Evolutionary conservation across 1,140 invertebrate species (phyloP), one percentile per base, ranked within the genome.

Genomic region (Delia radicum): DNA sequence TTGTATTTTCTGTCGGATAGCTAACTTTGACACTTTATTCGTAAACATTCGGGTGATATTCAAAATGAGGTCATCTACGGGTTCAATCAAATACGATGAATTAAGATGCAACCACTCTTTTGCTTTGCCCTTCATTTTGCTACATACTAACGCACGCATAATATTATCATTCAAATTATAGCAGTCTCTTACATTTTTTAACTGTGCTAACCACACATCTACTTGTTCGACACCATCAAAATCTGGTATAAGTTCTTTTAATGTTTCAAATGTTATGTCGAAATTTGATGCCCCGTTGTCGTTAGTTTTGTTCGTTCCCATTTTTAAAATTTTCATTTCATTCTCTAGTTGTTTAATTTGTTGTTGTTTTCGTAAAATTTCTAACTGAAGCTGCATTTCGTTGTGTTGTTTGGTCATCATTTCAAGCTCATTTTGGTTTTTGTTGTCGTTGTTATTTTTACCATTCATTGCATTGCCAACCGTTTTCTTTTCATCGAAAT

Each of bases 91-190:
- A 74, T 29, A 61, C 61, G 61, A 24, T 15, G 73, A 12, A 3
- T 74, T 61, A 13, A n/a, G 29, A 27, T 62, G 55, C 13, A 74
- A 33, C 73, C 73, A 74, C 3, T 3, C n/a, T 74, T 74, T 46
- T 15, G 48, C 73, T 18, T 61, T 74, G 3, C 48, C 73, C 61
- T 33, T 74, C 12, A 74, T 29, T 31, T 74, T 74, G 10, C 26
- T 15, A 27, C 61, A n/a, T 10, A 74, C 13, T 31, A 74, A 21
- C 8, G 26, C 29, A 5, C 33, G n/a, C 15, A 18, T 15, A 3
- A 26, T 61, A 21, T 74, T 28, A 3, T 73, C 71, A 24, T 73
- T 27, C 13, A 48, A 2, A 26, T 73, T 46, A 24, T 74, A 61
- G 2, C 8, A 7, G 21, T 74, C 26, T 1, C 3, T 21, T n/a